Evolutionary conservation across 2,113 vertebrate species (phyloP).

Genomic region (Brachyistius frenatus): DNA sequence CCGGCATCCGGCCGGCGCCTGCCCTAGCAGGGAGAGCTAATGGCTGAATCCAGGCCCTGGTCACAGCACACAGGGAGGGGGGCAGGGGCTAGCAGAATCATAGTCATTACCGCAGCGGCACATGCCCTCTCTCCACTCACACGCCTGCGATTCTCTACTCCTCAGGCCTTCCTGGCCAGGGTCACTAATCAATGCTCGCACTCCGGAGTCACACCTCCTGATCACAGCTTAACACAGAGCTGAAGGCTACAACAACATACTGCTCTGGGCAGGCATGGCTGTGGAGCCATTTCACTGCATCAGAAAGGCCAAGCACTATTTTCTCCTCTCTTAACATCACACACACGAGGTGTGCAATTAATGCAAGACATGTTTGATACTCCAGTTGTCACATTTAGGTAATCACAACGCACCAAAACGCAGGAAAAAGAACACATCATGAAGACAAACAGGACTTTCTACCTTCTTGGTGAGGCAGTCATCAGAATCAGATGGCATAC

Average conservation of each 20-base stretch:
- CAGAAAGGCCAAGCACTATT: conserved; percentile 19
- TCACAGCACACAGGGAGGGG: conserved; percentile 83
- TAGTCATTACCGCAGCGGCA: conserved; percentile 84
- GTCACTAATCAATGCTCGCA: conserved; percentile 82
- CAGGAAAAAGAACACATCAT: neutral
- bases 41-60: conserved; percentile 86
- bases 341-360: neutral
- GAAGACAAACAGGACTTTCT: conserved; percentile 20
- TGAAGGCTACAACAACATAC: conserved; percentile 65
- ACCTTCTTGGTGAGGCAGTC: conserved; percentile 98
- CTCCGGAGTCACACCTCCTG: conserved; percentile 82
- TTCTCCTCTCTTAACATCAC: neutral
- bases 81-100: conserved; percentile 80
- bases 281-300: conserved; percentile 76
- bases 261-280: conserved; percentile 55
- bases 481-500: conserved; percentile 96
- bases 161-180: conserved; percentile 76
- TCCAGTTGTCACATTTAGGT: neutral
- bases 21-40: conserved; percentile 85
- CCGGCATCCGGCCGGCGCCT: conserved; percentile 84
- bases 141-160: conserved; percentile 73
- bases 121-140: conserved; percentile 82
- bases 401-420: neutral
- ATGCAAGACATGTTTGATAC: neutral
- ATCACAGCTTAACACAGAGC: conserved; percentile 79